Conservation (phyloP, 2,113 vertebrate genomes). For the Capra hircus region DNA sequence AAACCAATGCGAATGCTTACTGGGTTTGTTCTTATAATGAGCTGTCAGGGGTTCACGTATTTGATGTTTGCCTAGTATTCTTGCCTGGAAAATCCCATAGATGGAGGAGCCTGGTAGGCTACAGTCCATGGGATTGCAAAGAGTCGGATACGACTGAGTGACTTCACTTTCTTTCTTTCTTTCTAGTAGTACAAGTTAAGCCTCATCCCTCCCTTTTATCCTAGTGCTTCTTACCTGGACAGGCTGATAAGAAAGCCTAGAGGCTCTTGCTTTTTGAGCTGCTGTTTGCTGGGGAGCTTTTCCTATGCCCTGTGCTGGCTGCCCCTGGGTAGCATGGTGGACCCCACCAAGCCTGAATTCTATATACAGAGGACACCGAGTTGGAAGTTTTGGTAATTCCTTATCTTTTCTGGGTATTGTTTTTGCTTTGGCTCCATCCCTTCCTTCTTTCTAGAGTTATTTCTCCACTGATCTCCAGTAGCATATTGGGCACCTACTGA, state of each 20-base stretch:
- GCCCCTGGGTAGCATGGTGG: not conserved
- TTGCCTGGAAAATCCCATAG: too few species aligned
- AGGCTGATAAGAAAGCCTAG: not conserved
- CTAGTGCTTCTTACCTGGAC: not conserved
- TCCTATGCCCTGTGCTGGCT: not conserved
- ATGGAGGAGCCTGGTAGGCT: too few species aligned
- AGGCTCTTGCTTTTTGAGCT: not conserved
- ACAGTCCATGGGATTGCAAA: too few species aligned
- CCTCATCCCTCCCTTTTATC: not conserved
- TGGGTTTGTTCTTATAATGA: not conserved
- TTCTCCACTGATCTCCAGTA: too few species aligned
- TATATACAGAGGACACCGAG: not conserved
- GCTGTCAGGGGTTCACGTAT: not conserved
- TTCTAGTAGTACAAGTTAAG: not conserved
- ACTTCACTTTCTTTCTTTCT: too few species aligned
- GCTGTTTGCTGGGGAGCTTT: not conserved
- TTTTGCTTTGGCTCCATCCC: too few species aligned
- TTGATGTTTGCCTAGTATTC: not conserved
- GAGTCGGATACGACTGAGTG: fast-evolving
- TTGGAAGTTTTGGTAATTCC: not conserved
- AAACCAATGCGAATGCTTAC: not conserved
- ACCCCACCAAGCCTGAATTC: not conserved
- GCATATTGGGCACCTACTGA: too few species aligned
- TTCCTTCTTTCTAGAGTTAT: too few species aligned
- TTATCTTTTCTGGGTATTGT: not conserved